Evolutionary conservation across 2,888 invertebrate species (phyloP).

Genomic region (Zaprionus bogoriensis): DNA sequence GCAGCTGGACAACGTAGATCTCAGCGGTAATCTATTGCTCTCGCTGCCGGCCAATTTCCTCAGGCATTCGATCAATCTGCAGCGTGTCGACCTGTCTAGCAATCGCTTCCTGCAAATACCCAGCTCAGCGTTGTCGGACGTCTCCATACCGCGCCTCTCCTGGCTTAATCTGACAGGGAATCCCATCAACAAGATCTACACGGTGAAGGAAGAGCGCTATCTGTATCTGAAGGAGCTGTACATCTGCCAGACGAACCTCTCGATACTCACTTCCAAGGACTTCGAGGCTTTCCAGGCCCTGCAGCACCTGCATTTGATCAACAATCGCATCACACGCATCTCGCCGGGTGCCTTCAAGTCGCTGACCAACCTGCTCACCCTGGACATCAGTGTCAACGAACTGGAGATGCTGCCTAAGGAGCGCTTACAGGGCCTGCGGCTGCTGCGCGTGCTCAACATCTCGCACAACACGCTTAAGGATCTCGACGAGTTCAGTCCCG

Average conservation of each 20-base stretch:
- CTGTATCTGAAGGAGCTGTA: conserved; percentile 92
- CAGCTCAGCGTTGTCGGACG: conserved; percentile 88
- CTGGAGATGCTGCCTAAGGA: conserved; percentile 92
- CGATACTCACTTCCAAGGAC: conserved; percentile 92
- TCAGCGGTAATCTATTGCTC: conserved; percentile 89
- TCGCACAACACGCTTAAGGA: conserved; percentile 92
- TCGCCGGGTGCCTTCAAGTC: conserved; percentile 93
- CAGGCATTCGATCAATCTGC: conserved; percentile 87
- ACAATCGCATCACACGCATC: conserved; percentile 90
- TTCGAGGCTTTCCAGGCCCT: conserved; percentile 92
- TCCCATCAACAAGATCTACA: conserved; percentile 89
- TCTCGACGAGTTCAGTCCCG: conserved; percentile 90
- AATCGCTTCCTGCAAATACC: conserved; percentile 92
- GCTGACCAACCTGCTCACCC: conserved; percentile 88
- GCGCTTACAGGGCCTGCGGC: conserved; percentile 90
- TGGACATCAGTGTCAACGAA: conserved; percentile 92
- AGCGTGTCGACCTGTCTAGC: conserved; percentile 89
- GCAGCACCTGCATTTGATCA: conserved; percentile 88
- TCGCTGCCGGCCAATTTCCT: conserved; percentile 92
- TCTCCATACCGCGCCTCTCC: conserved; percentile 88
- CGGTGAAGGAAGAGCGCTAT: conserved; percentile 88
- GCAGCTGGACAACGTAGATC: conserved; percentile 88
- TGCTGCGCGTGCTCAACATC: conserved; percentile 89
- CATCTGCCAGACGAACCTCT: conserved; percentile 90
- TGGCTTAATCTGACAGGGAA: conserved; percentile 93